phyloP scores from a whole-genome alignment of 2,797 vertebrate species.

The Acipenser ruthenus region DNA sequence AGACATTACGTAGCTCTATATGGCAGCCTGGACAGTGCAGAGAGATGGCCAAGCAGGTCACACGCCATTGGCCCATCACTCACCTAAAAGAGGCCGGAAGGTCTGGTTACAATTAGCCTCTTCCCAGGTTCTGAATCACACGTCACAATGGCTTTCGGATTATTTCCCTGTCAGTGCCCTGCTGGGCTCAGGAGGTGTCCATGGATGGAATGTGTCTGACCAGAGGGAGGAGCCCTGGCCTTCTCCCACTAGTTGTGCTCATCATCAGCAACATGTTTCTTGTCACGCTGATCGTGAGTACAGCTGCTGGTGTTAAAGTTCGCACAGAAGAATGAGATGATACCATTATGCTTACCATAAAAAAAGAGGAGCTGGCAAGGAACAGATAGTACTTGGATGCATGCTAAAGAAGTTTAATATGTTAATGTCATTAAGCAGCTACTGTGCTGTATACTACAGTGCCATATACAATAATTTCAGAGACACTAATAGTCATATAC shows the following conservation, averaged over 20 bases:
- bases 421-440: slow-evolving; percentile 26
- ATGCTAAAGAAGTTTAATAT: slow-evolving; percentile 32
- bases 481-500: too few species aligned
- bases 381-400: slow-evolving; percentile 29
- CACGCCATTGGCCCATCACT: slow-evolving; percentile 63
- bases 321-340: slow-evolving; percentile 25
- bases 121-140: slow-evolving; percentile 55
- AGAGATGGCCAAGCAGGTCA: slow-evolving; percentile 60
- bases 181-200: slow-evolving; percentile 61
- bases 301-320: slow-evolving; percentile 40
- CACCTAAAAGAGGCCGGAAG: slow-evolving; percentile 50
- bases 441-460: too few species aligned
- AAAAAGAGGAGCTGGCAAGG: slow-evolving; percentile 26
- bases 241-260: slow-evolving; percentile 24
- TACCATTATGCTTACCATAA: slow-evolving; percentile 27
- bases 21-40: slow-evolving; percentile 48
- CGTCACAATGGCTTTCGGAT: slow-evolving; percentile 56
- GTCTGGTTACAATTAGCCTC: slow-evolving; percentile 78
- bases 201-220: slow-evolving; percentile 54
- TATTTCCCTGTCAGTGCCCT: slow-evolving; percentile 67
- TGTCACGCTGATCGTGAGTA: slow-evolving; percentile 34
- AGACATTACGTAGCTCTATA: slow-evolving; percentile 67
- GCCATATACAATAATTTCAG: too few species aligned
- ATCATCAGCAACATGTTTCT: slow-evolving; percentile 27
- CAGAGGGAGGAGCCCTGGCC: slow-evolving; percentile 32